A percentile compares a stretch with the other conserved stretches of the same genome.
Evolutionary conservation across 2,797 vertebrate genomes (phyloP).

Genomic region (Cossypha polioptera): DNA sequence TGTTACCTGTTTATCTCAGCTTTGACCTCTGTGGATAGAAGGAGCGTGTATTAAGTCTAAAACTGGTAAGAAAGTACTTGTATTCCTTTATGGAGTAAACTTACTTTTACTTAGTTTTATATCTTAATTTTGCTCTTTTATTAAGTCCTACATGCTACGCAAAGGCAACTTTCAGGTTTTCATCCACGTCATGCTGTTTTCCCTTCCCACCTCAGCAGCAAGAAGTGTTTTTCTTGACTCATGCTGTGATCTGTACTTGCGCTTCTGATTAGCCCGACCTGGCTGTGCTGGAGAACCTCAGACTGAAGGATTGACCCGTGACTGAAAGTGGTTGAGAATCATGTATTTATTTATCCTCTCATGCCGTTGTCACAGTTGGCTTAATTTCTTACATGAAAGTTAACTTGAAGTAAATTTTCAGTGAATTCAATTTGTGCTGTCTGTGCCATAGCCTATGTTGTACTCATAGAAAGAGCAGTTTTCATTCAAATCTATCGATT

Average conservation of each 20-base stretch:
- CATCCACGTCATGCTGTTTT: not conserved
- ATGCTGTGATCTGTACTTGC: not conserved
- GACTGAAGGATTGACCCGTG: not conserved
- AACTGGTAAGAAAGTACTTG: not conserved
- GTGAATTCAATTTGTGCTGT: not conserved
- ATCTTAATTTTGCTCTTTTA: not conserved
- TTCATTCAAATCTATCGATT: not conserved
- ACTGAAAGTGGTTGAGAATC: not conserved
- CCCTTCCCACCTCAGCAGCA: not conserved
- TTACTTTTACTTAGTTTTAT: not conserved
- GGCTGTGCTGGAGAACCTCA: not conserved
- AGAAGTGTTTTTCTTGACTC: not conserved
- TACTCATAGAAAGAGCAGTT: not conserved
- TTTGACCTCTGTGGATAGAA: not conserved
- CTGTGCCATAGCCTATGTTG: not conserved
- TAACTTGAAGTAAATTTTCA: not conserved
- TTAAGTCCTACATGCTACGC: accelerated
- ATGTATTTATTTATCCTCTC: not conserved
- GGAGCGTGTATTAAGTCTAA: not conserved
- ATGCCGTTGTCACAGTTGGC: not conserved
- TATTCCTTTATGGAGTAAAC: not conserved
- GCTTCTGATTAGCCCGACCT: not conserved
- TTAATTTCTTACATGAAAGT: not conserved
- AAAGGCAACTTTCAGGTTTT: not conserved
- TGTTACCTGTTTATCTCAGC: not conserved